Conservation (phyloP, 2,113 vertebrate species). For the Pangasianodon gigas region DNA sequence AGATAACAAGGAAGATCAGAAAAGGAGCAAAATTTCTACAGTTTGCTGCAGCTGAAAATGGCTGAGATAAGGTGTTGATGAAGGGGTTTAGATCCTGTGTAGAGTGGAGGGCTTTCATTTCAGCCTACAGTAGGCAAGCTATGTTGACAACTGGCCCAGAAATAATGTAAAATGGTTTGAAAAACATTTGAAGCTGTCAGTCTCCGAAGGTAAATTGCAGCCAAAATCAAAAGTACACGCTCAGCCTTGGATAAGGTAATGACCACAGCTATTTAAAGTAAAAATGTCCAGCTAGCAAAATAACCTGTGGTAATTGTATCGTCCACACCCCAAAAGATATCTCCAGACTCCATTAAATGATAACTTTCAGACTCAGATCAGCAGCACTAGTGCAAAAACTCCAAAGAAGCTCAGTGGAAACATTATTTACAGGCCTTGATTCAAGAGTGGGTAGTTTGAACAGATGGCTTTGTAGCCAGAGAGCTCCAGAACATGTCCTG, state of each 20-base stretch:
- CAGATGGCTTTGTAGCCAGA: constrained; percentile 62
- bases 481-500: constrained; percentile 56
- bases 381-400: not conserved
- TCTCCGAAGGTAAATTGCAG: constrained; percentile 21
- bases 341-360: constrained; percentile 1
- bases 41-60: not conserved
- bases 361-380: not conserved
- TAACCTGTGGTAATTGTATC: not conserved
- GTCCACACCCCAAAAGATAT: not conserved
- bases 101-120: constrained; percentile 7
- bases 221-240: not conserved
- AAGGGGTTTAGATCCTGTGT: constrained; percentile 19
- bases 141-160: constrained; percentile 7
- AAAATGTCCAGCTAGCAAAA: constrained; percentile 15
- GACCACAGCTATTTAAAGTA: not conserved
- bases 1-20: constrained; percentile 6
- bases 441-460: constrained; percentile 46
- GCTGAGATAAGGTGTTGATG: constrained; percentile 25
- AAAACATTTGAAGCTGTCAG: constrained; percentile 17
- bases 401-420: constrained; percentile 24
- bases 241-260: constrained; percentile 21
- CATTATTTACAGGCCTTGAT: constrained; percentile 64
- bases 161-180: constrained; percentile 28
- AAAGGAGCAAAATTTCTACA: constrained; percentile 8
- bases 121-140: not conserved